Conservation (phyloP, 2,113 vertebrate species). For the Apus apus region DNA sequence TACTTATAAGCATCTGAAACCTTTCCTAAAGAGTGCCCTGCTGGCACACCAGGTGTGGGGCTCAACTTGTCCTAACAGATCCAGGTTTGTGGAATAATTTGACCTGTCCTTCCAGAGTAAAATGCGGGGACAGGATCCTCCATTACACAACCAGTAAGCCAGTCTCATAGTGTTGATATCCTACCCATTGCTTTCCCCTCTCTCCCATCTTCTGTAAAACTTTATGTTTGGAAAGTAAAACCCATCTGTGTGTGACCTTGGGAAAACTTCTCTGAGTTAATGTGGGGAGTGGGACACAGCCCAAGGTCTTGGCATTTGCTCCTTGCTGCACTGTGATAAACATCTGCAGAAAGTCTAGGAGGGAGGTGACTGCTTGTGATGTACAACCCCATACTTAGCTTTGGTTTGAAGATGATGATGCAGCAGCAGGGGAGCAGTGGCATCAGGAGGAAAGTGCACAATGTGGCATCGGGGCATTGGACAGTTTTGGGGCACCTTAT, state of each 20-base stretch:
- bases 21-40: neutral
- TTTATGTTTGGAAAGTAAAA: neutral
- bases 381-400: neutral
- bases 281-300: neutral
- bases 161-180: neutral
- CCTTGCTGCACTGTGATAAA: neutral
- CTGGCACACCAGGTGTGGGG: fast-evolving
- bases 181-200: neutral
- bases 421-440: neutral
- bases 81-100: neutral
- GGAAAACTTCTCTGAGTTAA: neutral
- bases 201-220: neutral
- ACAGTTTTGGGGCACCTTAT: neutral
- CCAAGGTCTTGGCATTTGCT: neutral
- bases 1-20: neutral
- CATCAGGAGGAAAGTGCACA: neutral
- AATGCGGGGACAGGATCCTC: neutral
- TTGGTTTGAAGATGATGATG: neutral
- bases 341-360: neutral
- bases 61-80: neutral
- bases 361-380: fast-evolving
- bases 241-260: neutral
- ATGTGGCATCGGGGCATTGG: fast-evolving
- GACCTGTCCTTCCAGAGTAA: neutral
- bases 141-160: neutral